Evolutionary conservation across 2,888 invertebrate species (phyloP).

Genomic region (Chymomyza amoena): DNA sequence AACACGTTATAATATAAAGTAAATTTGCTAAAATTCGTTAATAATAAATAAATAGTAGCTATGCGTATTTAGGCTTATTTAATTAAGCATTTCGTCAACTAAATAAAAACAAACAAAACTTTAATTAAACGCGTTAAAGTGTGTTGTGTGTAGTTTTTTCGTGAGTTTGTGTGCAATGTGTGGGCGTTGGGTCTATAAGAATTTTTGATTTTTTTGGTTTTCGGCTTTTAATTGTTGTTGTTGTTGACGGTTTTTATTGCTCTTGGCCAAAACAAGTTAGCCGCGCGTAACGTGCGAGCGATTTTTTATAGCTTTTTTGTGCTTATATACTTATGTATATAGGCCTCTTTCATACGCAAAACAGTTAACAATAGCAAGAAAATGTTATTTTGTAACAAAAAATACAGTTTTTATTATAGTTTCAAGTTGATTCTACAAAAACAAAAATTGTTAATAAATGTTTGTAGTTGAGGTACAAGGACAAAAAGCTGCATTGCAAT

Average conservation of each 20-base stretch:
- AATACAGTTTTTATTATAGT: conserved; percentile 22
- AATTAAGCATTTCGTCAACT: conserved; percentile 11
- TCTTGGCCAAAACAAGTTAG: conserved; percentile 11
- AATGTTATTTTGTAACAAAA: conserved; percentile 21
- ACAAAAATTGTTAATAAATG: conserved; percentile 36
- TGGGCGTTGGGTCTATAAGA: conserved; percentile 3
- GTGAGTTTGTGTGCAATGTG: conserved; percentile 12
- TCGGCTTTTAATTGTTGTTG: background rate
- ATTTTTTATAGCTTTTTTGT: conserved; percentile 6
- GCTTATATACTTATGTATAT: background rate
- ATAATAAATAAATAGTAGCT: background rate
- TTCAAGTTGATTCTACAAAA: conserved; percentile 2
- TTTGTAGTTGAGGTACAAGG: conserved; percentile 10
- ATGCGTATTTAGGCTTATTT: background rate
- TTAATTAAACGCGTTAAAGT: background rate
- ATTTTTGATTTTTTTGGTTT: conserved; percentile 1
- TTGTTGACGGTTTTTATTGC: conserved; percentile 1
- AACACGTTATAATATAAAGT: conserved; percentile 33
- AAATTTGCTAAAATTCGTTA: background rate
- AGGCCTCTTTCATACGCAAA: conserved; percentile 44
- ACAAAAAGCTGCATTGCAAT: conserved; percentile 28
- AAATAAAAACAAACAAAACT: background rate
- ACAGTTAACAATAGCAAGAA: conserved; percentile 25
- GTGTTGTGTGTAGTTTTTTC: conserved; percentile 6
- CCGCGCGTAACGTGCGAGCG: conserved; percentile 27